These are phyloP conservation scores for Ciconia maguari DNA, from an alignment of 2,113 vertebrate genomes.

Conservation along the genomic window DNA sequence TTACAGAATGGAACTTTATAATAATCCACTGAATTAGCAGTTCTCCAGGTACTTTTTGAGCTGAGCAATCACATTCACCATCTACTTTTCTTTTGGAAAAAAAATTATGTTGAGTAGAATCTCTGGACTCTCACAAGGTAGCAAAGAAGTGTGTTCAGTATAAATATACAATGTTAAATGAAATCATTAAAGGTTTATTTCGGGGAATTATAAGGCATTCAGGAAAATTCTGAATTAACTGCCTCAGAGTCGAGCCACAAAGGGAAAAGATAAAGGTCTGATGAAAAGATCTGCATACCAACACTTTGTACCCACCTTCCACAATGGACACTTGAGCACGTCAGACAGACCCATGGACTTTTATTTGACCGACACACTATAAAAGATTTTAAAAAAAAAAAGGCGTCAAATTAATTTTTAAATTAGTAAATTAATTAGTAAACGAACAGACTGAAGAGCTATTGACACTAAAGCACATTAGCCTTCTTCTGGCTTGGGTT, in stretches of 20 bases:
- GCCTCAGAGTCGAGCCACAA: not conserved
- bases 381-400: conserved; percentile 28
- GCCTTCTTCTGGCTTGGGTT: not conserved
- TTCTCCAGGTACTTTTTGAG: not conserved
- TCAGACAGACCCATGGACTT: conserved; percentile 97
- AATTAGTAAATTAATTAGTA: not conserved
- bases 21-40: not conserved
- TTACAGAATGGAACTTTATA: not conserved
- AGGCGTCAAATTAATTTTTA: not conserved
- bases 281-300: not conserved
- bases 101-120: not conserved
- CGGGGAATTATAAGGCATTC: not conserved
- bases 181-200: not conserved
- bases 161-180: not conserved
- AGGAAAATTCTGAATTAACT: not conserved
- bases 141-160: not conserved
- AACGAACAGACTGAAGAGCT: not conserved
- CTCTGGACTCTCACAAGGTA: not conserved
- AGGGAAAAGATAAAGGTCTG: not conserved
- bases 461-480: not conserved
- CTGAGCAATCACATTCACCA: not conserved
- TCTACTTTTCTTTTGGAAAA: not conserved
- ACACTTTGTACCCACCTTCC: conserved; percentile 83
- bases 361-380: conserved; percentile 97
- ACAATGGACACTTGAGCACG: conserved; percentile 94